Evolutionary conservation across 2,888 invertebrate genomes (phyloP).

Genomic region (Hydroisotoma schaefferi): DNA sequence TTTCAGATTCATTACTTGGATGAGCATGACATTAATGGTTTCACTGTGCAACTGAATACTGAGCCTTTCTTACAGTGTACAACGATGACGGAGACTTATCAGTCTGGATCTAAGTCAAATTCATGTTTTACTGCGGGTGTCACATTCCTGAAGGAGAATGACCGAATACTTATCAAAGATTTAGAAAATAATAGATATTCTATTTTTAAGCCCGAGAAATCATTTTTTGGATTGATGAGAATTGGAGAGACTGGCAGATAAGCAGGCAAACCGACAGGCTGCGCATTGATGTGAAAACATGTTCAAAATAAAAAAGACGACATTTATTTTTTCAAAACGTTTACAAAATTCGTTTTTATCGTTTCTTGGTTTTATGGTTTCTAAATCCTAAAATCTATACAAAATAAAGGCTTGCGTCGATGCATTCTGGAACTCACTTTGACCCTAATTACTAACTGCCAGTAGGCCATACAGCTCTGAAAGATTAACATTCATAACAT

Average conservation of each 20-base stretch:
- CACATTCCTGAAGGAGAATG: constrained; percentile 62
- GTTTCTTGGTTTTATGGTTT: too few relatives aligned
- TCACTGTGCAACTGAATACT: constrained; percentile 63
- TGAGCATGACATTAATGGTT: constrained; percentile 71
- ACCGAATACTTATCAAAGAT: constrained; percentile 67
- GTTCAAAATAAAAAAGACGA: too few relatives aligned
- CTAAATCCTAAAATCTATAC: too few relatives aligned
- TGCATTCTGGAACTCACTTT: too few relatives aligned
- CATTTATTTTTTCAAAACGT: too few relatives aligned
- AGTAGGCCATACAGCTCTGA: too few relatives aligned
- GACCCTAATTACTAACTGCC: too few relatives aligned
- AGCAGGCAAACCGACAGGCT: too few relatives aligned
- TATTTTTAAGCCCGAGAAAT: constrained; percentile 69
- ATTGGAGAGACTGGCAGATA: constrained; percentile 54
- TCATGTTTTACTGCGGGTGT: constrained; percentile 71
- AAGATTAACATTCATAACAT: too few relatives aligned
- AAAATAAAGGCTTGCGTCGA: too few relatives aligned
- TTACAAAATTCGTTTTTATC: too few relatives aligned
- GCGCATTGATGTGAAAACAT: too few relatives aligned
- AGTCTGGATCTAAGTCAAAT: constrained; percentile 62
- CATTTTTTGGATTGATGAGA: constrained; percentile 77
- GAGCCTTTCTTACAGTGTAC: constrained; percentile 70
- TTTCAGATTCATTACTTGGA: constrained; percentile 74
- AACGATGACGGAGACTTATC: constrained; percentile 62
- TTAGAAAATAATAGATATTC: constrained; percentile 66